phyloP scores from a whole-genome alignment of 35 echinoderm and acorn worm genomes.

The Ptychodera flava region DNA sequence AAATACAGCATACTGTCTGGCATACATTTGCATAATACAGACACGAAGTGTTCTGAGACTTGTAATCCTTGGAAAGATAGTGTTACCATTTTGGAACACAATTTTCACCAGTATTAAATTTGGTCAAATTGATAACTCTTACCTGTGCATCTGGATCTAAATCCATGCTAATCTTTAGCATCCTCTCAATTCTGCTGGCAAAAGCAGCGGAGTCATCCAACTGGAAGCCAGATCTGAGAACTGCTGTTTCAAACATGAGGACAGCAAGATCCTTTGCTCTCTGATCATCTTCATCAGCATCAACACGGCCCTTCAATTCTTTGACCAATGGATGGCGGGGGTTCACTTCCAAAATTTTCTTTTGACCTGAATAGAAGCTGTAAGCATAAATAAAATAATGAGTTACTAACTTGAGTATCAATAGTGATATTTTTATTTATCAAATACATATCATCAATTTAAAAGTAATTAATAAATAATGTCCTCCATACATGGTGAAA shows the following conservation, averaged over 20 bases:
- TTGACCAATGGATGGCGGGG: conserved; percentile 82
- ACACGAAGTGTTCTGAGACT: not conserved
- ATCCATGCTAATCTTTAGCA: conserved; percentile 85
- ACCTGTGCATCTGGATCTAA: conserved; percentile 80
- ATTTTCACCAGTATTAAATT: no score
- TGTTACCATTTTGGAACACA: no score
- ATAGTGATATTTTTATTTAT: no score
- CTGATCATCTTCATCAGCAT: conserved; percentile 62
- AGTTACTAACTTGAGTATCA: not conserved
- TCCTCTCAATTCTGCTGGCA: conserved; percentile 78
- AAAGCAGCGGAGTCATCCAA: conserved; percentile 74
- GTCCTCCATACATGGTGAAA: no score
- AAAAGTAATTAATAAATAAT: no score
- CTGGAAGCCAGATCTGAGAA: conserved; percentile 73
- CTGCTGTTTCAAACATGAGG: conserved; percentile 93
- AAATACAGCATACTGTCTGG: not conserved
- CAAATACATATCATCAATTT: no score
- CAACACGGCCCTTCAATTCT: conserved; percentile 65
- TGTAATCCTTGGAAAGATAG: not conserved
- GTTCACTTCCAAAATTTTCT: conserved; percentile 94
- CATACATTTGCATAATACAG: not conserved
- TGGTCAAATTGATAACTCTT: no score
- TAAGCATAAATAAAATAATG: no score
- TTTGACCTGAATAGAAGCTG: conserved; percentile 89
- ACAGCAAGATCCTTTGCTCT: conserved; percentile 82